Conservation (phyloP, 2,888 invertebrate genomes). For the Agrilus mali region DNA sequence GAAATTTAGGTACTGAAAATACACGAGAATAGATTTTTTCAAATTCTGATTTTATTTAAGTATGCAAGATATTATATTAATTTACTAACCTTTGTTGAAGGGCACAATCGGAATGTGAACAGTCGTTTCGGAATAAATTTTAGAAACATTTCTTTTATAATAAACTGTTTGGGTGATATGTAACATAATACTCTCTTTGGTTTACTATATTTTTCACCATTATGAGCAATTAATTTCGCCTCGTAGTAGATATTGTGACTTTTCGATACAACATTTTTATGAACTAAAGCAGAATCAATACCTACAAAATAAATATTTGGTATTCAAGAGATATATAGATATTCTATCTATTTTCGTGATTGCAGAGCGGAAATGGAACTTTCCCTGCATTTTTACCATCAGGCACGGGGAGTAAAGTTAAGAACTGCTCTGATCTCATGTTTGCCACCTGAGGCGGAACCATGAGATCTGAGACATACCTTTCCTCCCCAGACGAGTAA, state of each 20-base stretch:
- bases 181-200: conserved; percentile 82
- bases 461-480: no score
- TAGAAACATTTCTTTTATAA: conserved; percentile 83
- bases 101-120: conserved; percentile 83
- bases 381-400: no score
- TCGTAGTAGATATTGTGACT: conserved; percentile 81
- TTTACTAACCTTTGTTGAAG: conserved; percentile 71
- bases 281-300: conserved; percentile 69
- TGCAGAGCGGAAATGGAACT: no score
- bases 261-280: conserved; percentile 74
- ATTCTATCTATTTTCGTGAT: no score
- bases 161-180: conserved; percentile 83
- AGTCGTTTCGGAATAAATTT: conserved; percentile 88
- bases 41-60: no score
- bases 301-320: conserved; percentile 34
- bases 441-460: no score
- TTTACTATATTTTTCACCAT: conserved; percentile 49
- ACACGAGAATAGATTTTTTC: no score
- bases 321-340: conserved; percentile 3
- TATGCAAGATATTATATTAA: not conserved
- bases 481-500: no score
- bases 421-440: no score
- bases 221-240: conserved; percentile 57
- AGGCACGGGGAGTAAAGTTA: no score
- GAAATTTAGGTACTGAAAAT: no score